phyloP scores from a whole-genome alignment of 2,113 vertebrate genomes.

The Hemibagrus wyckioides region DNA sequence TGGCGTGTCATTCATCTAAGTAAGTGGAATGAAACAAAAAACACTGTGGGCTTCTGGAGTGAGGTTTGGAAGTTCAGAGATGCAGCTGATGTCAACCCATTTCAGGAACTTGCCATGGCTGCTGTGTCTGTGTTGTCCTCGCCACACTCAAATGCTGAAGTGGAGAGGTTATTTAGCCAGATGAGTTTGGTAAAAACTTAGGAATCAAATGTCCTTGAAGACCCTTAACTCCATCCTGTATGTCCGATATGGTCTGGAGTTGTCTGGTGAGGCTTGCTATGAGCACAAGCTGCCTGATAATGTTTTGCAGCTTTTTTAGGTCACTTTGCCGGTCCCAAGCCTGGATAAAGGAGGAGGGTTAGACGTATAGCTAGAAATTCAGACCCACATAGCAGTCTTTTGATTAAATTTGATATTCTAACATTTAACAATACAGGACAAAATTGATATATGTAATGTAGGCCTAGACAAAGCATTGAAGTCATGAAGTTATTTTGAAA shows the following conservation, averaged over 20 bases:
- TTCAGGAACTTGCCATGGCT: neutral
- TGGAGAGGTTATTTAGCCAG: too few relatives aligned
- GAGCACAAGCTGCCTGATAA: slow-evolving; percentile 35
- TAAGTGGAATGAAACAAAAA: slow-evolving; percentile 12
- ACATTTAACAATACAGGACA: too few relatives aligned
- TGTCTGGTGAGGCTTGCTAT: slow-evolving; percentile 42
- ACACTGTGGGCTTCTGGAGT: slow-evolving; percentile 26
- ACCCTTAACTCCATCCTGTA: slow-evolving; percentile 45
- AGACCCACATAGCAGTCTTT: neutral
- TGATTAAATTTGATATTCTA: neutral
- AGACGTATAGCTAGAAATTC: too few relatives aligned
- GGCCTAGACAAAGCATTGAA: too few relatives aligned
- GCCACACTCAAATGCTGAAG: too few relatives aligned
- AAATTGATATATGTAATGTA: too few relatives aligned
- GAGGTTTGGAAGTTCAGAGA: slow-evolving; percentile 21
- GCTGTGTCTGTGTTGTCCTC: slow-evolving; percentile 29
- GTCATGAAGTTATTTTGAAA: too few relatives aligned
- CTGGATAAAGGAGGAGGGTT: too few relatives aligned
- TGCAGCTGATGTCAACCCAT: slow-evolving; percentile 14
- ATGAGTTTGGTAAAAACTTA: slow-evolving; percentile 44
- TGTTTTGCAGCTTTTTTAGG: slow-evolving; percentile 35
- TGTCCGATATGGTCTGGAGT: too few relatives aligned
- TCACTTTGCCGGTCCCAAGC: neutral
- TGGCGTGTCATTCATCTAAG: slow-evolving; percentile 14
- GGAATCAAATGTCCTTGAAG: slow-evolving; percentile 41